Conservation (phyloP, 2,113 vertebrate genomes). For the Campylomormyrus tamandua region DNA sequence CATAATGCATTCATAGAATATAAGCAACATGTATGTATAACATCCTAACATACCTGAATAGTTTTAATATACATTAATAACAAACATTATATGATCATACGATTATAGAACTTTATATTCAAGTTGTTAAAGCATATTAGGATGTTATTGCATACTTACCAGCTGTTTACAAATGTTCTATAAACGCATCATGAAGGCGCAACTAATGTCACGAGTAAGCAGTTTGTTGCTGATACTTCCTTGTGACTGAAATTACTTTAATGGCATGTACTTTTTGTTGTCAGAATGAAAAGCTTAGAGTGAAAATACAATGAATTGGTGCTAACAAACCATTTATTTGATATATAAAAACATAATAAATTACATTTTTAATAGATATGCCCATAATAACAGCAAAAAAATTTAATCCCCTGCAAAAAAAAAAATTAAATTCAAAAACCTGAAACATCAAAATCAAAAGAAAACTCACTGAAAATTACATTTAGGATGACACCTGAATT, state of each 20-base stretch:
- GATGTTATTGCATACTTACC: not conserved
- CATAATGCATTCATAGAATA: not conserved
- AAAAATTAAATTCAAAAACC: not conserved
- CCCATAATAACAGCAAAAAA: conserved; percentile 22
- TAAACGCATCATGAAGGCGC: not conserved
- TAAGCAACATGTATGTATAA: not conserved
- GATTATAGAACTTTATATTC: not conserved
- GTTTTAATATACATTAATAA: not conserved
- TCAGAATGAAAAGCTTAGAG: not conserved
- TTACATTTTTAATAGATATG: conserved; percentile 27
- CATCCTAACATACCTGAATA: not conserved
- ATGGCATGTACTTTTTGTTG: not conserved
- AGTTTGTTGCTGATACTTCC: not conserved
- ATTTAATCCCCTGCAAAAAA: conserved; percentile 22
- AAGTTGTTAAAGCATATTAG: not conserved
- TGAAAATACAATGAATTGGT: not conserved
- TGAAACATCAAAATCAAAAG: conserved; percentile 15
- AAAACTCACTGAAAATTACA: conserved; percentile 1
- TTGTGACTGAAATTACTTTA: not conserved
- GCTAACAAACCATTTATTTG: conserved; percentile 37
- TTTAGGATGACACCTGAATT: conserved; percentile 19
- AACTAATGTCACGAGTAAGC: not conserved
- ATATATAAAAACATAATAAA: conserved; percentile 36
- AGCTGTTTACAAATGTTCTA: not conserved
- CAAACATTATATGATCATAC: not conserved